These are phyloP conservation scores for Neocloeon triangulifer DNA, from an alignment of 1,140 invertebrate species.

Conservation along the genomic window DNA sequence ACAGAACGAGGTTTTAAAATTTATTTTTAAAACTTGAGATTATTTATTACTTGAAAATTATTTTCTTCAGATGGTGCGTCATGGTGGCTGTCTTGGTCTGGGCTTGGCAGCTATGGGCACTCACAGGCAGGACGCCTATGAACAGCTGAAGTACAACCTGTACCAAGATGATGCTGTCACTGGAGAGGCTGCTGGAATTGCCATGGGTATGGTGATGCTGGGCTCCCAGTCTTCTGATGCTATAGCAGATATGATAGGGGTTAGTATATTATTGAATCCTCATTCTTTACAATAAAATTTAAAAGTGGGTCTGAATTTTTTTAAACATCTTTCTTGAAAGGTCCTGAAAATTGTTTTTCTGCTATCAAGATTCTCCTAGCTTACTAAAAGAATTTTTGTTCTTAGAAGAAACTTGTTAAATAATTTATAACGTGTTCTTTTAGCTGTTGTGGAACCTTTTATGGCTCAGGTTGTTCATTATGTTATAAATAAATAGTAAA, in stretches of 20 bases:
- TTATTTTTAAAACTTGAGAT: background rate
- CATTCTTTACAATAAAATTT: too few species aligned
- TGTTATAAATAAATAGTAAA: too few species aligned
- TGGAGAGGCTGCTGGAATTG: constrained; percentile 91
- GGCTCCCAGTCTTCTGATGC: constrained; percentile 74
- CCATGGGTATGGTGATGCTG: constrained; percentile 97
- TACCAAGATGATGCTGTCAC: constrained; percentile 98
- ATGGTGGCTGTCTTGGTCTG: constrained; percentile 90
- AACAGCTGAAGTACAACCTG: constrained; percentile 87
- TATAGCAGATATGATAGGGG: constrained; percentile 85
- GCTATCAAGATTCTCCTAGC: too few species aligned
- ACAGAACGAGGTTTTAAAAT: constrained; percentile 42
- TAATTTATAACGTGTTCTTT: too few species aligned
- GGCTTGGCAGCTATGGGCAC: constrained; percentile 96
- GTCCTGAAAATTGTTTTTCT: too few species aligned
- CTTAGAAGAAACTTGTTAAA: too few species aligned
- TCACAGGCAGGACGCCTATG: constrained; percentile 79
- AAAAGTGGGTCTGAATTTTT: too few species aligned
- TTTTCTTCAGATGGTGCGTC: constrained; percentile 51
- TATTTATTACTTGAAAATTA: constrained; percentile 4
- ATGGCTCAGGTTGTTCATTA: too few species aligned
- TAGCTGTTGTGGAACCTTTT: too few species aligned
- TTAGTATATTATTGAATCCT: constrained; percentile 19
- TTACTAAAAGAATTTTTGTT: too few species aligned
- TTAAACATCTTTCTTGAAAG: too few species aligned